Percentiles rank a stretch among this genome's conserved stretches.
Evolutionary conservation across 2,888 invertebrate genomes (phyloP).

Genomic region (Petrolisthes cinctipes): DNA sequence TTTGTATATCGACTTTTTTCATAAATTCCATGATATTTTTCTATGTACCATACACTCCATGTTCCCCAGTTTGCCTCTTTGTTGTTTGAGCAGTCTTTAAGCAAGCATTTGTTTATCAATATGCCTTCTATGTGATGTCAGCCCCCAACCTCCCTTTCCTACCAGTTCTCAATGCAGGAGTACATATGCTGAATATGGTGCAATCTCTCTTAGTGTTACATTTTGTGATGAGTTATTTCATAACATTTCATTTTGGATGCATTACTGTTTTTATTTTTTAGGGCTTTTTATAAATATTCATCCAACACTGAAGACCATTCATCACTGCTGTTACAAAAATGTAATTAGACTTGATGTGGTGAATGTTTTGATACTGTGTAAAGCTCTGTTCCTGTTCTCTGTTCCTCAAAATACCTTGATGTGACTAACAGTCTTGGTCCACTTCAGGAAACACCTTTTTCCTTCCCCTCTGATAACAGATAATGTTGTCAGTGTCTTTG

Average conservation of each 20-base stretch:
- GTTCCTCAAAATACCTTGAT: no score
- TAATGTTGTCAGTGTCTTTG: neutral
- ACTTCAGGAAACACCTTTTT: neutral
- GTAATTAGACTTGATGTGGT: no score
- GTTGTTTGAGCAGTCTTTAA: neutral
- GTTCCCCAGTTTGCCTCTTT: conserved; percentile 34
- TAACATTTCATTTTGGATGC: no score
- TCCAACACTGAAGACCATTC: no score
- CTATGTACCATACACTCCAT: conserved; percentile 53
- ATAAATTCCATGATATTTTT: conserved; percentile 57
- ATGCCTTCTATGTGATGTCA: conserved; percentile 12
- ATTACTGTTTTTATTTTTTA: no score
- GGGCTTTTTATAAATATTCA: no score
- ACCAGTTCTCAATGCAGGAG: neutral
- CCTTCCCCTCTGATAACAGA: neutral
- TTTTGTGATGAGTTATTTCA: no score
- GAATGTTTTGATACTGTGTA: no score
- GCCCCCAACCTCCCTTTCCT: conserved; percentile 10
- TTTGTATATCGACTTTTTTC: conserved; percentile 54
- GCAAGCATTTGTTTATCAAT: neutral
- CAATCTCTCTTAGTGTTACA: conserved; percentile 11
- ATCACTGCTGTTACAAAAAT: no score
- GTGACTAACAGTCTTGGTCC: conserved; percentile 6
- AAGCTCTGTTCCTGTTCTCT: no score
- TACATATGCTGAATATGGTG: conserved; percentile 15